These are phyloP conservation scores for Archilochus colubris DNA, from an alignment of 2,113 vertebrate species.

Conservation along the genomic window DNA sequence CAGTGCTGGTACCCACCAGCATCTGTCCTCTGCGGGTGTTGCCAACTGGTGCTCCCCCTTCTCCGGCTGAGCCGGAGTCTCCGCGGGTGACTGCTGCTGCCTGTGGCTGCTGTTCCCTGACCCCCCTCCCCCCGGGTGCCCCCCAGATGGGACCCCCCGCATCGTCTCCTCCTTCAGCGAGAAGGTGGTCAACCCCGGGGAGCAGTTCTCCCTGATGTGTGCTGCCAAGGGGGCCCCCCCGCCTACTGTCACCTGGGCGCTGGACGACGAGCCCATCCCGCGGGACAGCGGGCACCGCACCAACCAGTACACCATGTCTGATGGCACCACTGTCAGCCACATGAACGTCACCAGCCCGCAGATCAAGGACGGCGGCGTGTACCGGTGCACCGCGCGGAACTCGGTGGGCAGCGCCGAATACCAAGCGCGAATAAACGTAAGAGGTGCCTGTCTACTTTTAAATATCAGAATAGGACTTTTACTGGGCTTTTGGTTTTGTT, in stretches of 20 bases:
- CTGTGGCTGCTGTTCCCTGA: background rate
- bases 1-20: rapidly evolving
- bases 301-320: conserved; percentile 95
- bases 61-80: background rate
- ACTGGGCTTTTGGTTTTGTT: conserved; percentile 69
- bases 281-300: conserved; percentile 89
- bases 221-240: conserved; percentile 95
- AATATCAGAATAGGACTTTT: conserved; percentile 94
- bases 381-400: conserved; percentile 98
- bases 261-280: conserved; percentile 93
- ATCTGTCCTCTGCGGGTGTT: background rate
- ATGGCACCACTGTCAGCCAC: conserved; percentile 94
- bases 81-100: background rate
- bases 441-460: conserved; percentile 99
- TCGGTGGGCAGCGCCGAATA: conserved; percentile 99
- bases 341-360: conserved; percentile 95
- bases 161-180: conserved; percentile 98
- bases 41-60: too few relatives aligned
- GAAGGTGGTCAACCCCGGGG: conserved; percentile 94
- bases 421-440: conserved; percentile 99
- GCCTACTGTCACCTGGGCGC: conserved; percentile 94
- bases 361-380: conserved; percentile 97
- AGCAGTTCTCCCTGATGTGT: conserved; percentile 96
- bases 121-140: conserved; percentile 10
- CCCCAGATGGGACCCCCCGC: conserved; percentile 92